Evolutionary conservation across 2,888 invertebrate species (phyloP), one percentile per base, ranked within the genome.

Genomic region (Diaperis boleti): DNA sequence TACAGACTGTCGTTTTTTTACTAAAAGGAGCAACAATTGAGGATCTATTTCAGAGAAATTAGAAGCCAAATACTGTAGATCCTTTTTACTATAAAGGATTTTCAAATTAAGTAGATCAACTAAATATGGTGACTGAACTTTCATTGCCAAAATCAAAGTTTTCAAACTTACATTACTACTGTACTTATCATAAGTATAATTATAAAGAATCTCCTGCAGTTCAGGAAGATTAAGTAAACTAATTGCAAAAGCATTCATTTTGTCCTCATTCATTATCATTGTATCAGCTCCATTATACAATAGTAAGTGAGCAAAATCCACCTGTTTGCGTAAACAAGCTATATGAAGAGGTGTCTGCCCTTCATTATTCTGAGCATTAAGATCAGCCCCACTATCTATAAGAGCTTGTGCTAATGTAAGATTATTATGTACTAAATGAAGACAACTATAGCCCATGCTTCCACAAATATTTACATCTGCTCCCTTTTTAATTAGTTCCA

Each of bases 211-310:
- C 14, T 35, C 35, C 14, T 13, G 14, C 1, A 35, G 13, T 1
- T 35, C 35, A 5, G 35, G 35, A 1, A 6, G 6, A 1, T 2
- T 35, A 1, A 6, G 10, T 5, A 35, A 6, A 10, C 13, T 14
- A 7, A 13, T 35, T 1, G 14, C 11, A 5, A 35, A 35, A 2
- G 35, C 10, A n/a, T 10, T 5, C 8, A 35, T 6, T 10, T 10
- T 10, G 11, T 35, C 35, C 1, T 5, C 35, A 5, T 35, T 14
- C 1, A 6, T 5, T 35, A 50, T 33, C 33, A 17, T 33, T 0
- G 15, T 11, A 35, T 50, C 35, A 20, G 52, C 52, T 17, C 52
- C 52, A 13, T 39, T 22, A 37, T 22, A 39, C 10, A 50, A 6
- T 4, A 33, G 11, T 22, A 39, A n/a, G 14, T 22, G 26, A 1